Base-by-base conservation (phyloP, 2,797 vertebrate genomes). In the Molossus molossus region DNA sequence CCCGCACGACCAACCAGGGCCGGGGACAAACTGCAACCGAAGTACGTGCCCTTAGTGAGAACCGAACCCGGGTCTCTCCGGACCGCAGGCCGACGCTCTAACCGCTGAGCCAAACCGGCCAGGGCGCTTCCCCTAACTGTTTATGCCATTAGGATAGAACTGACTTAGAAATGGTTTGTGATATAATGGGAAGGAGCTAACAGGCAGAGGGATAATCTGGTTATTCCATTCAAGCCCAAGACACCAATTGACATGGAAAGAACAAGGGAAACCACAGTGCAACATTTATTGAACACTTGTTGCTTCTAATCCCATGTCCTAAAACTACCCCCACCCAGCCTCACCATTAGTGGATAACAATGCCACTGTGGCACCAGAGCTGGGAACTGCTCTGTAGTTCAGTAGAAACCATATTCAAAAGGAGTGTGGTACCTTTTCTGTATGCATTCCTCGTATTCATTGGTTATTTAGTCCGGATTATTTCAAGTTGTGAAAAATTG, bases 381-480 rank as follows among this genome's bases (percentile, higher is more conserved):
- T 70, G 15, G 57, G 23, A 87, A 50, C 21, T 53, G 27, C 20
- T 72, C 27, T 80, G n/a, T 60, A 60, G 65, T 83, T 93, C 48
- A 33, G 27, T 58, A 87, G 70, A 81, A 89, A 80, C 17, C 23
- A 29, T 69, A 18, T 69, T 77, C 45, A 91, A 18, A 64, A 27
- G 37, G 57, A 87, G 65, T 53, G 10, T 77, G 37, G 9, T 75
- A 62, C 17, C 64, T 67, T 23, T 92, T 96, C 93, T 72, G 50
- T 84, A 53, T 64, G 21, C 3, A 55, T 53, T 87, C 23, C 60
- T 90, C 65, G 15, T 94, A 79, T 84, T 92, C 93, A 70, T 84
- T 92, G 91, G 27, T 93, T 76, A 73, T 93, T 94, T 93, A 95
- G 57, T 69, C 37, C 48, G 27, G 29, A 91, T 95, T 90, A 80